Evolutionary conservation across 2,797 vertebrate genomes (phyloP).

Genomic region (Vespertilio murinus): DNA sequence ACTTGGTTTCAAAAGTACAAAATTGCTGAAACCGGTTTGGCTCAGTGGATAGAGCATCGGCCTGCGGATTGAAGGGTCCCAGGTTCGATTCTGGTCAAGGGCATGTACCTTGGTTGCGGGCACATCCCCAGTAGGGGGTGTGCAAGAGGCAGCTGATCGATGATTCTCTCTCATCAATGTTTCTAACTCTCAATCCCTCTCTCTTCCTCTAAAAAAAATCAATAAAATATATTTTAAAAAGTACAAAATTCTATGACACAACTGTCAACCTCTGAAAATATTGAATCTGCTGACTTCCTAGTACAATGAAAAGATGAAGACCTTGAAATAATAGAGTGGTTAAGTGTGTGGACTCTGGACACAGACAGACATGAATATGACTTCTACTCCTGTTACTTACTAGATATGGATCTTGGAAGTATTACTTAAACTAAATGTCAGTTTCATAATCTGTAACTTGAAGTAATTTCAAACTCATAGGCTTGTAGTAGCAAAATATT

Average conservation of each 20-base stretch:
- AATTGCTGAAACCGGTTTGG: no score
- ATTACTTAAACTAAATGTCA: slow-evolving; percentile 12
- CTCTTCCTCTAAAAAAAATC: no score
- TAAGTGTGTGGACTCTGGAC: background rate
- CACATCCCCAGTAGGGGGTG: no score
- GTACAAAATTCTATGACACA: slow-evolving; percentile 14
- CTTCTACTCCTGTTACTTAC: background rate
- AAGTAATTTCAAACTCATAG: background rate
- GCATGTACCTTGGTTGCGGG: no score
- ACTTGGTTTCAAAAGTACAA: slow-evolving; percentile 18
- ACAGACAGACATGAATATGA: background rate
- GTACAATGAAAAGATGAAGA: background rate
- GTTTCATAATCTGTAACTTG: slow-evolving; percentile 31
- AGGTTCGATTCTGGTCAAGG: no score
- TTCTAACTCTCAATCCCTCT: no score
- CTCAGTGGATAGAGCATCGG: no score
- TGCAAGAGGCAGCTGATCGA: no score
- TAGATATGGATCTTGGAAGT: background rate
- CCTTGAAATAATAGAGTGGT: background rate
- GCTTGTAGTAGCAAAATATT: slow-evolving; percentile 25
- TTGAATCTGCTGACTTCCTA: background rate
- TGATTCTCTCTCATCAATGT: no score
- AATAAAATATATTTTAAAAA: slow-evolving; percentile 13
- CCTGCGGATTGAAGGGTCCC: no score
- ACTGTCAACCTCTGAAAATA: background rate